Evolutionary conservation across 2,888 invertebrate genomes (phyloP), one percentile per base, ranked within the genome.

Genomic region (Drosophila pullipes): DNA sequence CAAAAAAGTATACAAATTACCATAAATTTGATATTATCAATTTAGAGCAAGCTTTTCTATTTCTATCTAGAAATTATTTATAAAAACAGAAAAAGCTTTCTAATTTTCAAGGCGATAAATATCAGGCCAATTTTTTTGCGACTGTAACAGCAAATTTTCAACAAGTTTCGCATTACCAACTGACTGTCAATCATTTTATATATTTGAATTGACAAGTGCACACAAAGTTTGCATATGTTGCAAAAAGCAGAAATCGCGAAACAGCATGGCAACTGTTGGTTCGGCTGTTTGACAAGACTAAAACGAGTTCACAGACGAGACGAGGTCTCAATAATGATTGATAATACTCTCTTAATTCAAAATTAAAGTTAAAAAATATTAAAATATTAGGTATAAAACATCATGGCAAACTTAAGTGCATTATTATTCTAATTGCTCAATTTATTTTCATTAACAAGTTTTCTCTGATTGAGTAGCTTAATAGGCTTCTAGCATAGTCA

Each of bases 111-210:
- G 2, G 7, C 4, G 47, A 16, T 1, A 25, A 47, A 25, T 47
- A 4, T 7, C 4, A 16, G 47, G 0, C 16, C 4, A 4, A 4
- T 9, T 16, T 25, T 47, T 47, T 9, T 1, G 16, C 25, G 2
- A 47, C 9, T 47, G 47, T 47, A 47, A 7, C 25, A 47, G 4
- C 25, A 47, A 47, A 22, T 13, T 9, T 47, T 47, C 7, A 47
- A 47, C 47, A 76, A 72, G 75, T 79, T 53, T 90, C 71, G 39
- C 68, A 75, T 90, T 90, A 90, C 86, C 86, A 69, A 50, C 53
- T 37, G 84, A 28, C 89, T 81, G 86, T 86, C 86, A 86, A 90
- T 86, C 85, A 86, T 77, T 77, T 76, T 31, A 33, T 28, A 25
- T 28, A 57, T 57, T 57, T 57, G 39, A 44, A 63, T 65, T 82